Base-by-base conservation (phyloP, 2,797 vertebrate genomes). In the Eulemur mongoz region DNA sequence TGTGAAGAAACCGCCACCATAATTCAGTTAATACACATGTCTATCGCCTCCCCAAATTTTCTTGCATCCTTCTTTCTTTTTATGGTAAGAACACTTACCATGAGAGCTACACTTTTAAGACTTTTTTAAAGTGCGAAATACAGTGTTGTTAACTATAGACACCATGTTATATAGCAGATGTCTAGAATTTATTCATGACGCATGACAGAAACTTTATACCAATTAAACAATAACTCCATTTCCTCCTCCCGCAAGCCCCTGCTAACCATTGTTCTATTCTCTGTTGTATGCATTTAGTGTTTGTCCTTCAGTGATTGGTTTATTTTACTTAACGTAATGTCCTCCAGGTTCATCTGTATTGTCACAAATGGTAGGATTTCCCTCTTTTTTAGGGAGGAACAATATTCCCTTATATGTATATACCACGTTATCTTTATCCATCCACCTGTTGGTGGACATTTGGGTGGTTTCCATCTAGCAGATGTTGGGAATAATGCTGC, bases 31-130 rank as follows among this genome's bases (percentile, higher is more conserved):
- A 15, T 9, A 43, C 14, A 11, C 35, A 14, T 3, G 7, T 18
- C 25, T 40, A 8, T 22, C 43, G 63, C 32, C 9, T 35, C 3
- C 67, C 27, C n/a, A 63, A 50, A 12, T 9, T 27, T 30, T 25
- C 7, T 10, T 4, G 15, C 20, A 27, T 61, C 15, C 4, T 4
- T 45, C 17, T n/a, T 65, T 65, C 5, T 45, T 76, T 54, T 45
- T 23, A 50, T 50, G 17, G 20, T 54, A 57, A 45, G 48, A 85
- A 45, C 43, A 23, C 22, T 50, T 7, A 52, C 57, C 18, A n/a
- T 7, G 35, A 67, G 22, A 32, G 52, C 4, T 30, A 22, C 0
- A 1, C 5, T 90, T 69, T 27, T 15, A 9, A 25, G 27, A 22
- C 17, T 2, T 43, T 15, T 40, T 43, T 20, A 22, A 43, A 18